A percentile compares a stretch with the other conserved stretches of the same genome.
These are phyloP conservation scores for Rhynchophorus ferrugineus DNA, from an alignment of 1,140 invertebrate genomes.

Conservation along the genomic window DNA sequence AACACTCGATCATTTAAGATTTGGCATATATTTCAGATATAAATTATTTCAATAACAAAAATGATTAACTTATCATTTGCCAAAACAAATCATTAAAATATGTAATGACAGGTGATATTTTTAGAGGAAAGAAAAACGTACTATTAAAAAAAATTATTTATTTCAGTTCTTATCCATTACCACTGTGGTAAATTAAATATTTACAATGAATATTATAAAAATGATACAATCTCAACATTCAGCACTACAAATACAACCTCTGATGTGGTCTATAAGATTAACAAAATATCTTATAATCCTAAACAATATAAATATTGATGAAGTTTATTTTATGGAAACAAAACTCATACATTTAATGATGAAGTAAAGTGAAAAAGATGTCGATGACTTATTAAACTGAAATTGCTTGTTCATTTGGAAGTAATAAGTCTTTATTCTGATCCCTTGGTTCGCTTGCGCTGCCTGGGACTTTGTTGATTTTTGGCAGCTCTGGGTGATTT, in stretches of 20 bases:
- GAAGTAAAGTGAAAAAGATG: too few species aligned
- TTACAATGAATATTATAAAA: constrained; percentile 2
- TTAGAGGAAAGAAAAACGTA: too few species aligned
- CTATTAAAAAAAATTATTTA: not conserved
- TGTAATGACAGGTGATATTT: too few species aligned
- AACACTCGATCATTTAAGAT: too few species aligned
- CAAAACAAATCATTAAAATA: too few species aligned
- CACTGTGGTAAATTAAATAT: constrained; percentile 11
- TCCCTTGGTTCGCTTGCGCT: constrained; percentile 61
- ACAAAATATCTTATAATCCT: too few species aligned
- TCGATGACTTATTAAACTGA: not conserved
- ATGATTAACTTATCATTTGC: too few species aligned
- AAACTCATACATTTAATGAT: too few species aligned
- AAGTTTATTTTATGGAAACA: too few species aligned
- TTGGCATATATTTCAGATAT: too few species aligned
- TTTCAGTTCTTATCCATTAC: not conserved
- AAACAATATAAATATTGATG: not conserved
- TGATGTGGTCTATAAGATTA: too few species aligned
- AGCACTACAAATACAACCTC: not conserved
- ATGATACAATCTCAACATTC: constrained; percentile 2
- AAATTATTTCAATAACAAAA: too few species aligned
- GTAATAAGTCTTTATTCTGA: constrained; percentile 46
- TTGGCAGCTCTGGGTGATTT: constrained; percentile 38
- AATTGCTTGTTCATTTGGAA: not conserved
- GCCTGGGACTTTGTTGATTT: constrained; percentile 59